Base-by-base conservation (phyloP, 2,113 vertebrate genomes). In the Halcyon senegalensis region DNA sequence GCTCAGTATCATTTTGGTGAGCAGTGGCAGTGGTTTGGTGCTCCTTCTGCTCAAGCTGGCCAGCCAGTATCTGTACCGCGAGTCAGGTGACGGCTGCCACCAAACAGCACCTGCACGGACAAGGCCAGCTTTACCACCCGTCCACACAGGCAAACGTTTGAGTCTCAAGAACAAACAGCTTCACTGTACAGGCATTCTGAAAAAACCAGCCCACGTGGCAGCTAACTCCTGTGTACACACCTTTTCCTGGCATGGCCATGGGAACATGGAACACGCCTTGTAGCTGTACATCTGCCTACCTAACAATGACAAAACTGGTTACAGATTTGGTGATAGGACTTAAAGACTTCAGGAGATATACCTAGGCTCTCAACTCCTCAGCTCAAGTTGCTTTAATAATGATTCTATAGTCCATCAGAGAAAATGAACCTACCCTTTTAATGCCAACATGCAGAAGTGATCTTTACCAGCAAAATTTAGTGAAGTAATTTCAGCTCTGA, bases 11-110 rank as follows among this genome's bases (percentile, higher is more conserved):
- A 33, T 24, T 66, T 0, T 39, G 44, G 27, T 19, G 21, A 62
- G 46, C 75, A 77, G 27, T 3, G 19, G 59, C 78, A 78, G 21
- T 1, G 0, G 8, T 33, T 85, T 33, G 55, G 7, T 48, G 11
- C 8, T 43, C 21, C 28, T 74, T 20, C 33, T 37, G 55, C 46
- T 51, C 74, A 53, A 35, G 5, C 69, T 20, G 16, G 28, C 33
- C 37, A 48, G 50, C 2, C 60, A 68, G 73, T 48, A 53, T 7
- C 10, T 0, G 2, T 43, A n/a, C 10, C 2, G n/a, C 14, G 3
- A 37, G 9, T 20, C 23, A 72, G 62, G 37, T 31, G 48, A 31
- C 46, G 18, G 30, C 56, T 87, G 30, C 73, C 44, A n/a, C 67
- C 33, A 53, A 86, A 25, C 16, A n/a, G 33, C 53, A 33, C 8